phyloP scores from a whole-genome alignment of 2,888 invertebrate species.

The Erynnis tages region DNA sequence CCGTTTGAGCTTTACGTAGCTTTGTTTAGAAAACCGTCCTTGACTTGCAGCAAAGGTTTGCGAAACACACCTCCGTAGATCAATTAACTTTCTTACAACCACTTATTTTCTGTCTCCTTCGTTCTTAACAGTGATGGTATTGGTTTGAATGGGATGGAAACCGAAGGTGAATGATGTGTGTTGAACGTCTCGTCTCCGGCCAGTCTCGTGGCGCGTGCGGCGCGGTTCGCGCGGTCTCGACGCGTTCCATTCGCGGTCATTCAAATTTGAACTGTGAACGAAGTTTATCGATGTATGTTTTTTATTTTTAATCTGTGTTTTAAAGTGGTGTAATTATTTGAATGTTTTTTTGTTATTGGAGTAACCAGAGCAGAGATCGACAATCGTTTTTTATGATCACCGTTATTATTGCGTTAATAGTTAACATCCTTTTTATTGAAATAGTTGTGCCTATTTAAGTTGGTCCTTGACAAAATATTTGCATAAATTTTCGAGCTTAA shows the following conservation, averaged over 20 bases:
- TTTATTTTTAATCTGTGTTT: conserved; percentile 10
- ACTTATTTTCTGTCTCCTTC: conserved; percentile 48
- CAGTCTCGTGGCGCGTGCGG: conserved; percentile 75
- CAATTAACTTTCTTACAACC: conserved; percentile 39
- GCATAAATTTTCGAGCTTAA: conserved; percentile 7
- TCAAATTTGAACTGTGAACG: conserved; percentile 22
- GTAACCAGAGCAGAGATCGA: conserved; percentile 14
- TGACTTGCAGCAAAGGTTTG: conserved; percentile 55
- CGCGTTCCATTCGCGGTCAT: conserved; percentile 8
- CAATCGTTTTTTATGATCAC: neutral
- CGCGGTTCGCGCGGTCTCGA: conserved; percentile 54
- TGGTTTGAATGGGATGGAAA: conserved; percentile 48
- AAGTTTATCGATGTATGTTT: conserved; percentile 27
- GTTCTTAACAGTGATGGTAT: conserved; percentile 38
- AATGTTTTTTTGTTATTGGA: neutral
- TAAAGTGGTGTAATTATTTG: neutral
- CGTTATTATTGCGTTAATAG: neutral
- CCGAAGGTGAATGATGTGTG: conserved; percentile 56
- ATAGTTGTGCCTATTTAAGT: conserved; percentile 5
- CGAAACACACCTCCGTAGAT: conserved; percentile 57
- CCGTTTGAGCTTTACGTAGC: conserved; percentile 38
- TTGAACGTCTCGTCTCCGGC: conserved; percentile 58
- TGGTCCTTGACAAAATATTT: conserved; percentile 14
- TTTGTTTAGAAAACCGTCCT: conserved; percentile 66
- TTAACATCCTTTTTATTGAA: conserved; percentile 7